A percentile compares a stretch with the other conserved stretches of the same genome.
These are phyloP conservation scores for Phalangium opilio DNA, from an alignment of 2,888 invertebrate species.

Conservation along the genomic window DNA sequence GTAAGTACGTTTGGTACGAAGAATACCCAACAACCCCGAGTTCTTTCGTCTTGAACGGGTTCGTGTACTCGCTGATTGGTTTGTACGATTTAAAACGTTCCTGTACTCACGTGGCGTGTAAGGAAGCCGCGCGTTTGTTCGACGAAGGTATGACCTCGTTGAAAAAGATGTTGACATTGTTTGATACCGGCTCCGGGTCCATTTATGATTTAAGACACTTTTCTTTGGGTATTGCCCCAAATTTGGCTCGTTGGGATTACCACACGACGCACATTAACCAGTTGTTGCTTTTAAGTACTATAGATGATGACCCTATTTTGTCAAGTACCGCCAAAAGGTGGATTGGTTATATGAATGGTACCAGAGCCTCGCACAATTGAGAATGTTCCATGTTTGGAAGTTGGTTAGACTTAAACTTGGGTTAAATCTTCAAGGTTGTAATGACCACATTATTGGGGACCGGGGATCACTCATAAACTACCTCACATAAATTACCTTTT, in stretches of 20 bases:
- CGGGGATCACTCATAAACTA: no score
- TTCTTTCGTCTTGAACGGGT: conserved; percentile 92
- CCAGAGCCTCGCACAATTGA: conserved; percentile 81
- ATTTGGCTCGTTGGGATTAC: conserved; percentile 96
- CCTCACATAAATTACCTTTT: no score
- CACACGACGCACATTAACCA: conserved; percentile 97
- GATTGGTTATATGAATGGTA: conserved; percentile 92
- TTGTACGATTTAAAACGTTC: conserved; percentile 75
- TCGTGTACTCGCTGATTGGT: conserved; percentile 90
- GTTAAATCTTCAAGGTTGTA: no score
- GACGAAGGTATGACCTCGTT: conserved; percentile 72
- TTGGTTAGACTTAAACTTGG: no score
- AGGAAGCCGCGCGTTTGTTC: conserved; percentile 54
- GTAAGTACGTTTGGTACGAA: conserved; percentile 85
- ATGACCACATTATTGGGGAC: no score
- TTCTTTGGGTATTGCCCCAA: conserved; percentile 72
- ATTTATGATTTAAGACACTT: conserved; percentile 92
- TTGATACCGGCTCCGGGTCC: conserved; percentile 88
- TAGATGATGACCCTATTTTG: conserved; percentile 67
- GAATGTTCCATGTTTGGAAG: neutral
- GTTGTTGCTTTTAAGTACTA: conserved; percentile 55
- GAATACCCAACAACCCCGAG: conserved; percentile 94
- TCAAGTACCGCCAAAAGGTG: conserved; percentile 72
- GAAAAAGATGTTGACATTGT: conserved; percentile 70
- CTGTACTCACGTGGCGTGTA: conserved; percentile 12